Percentiles rank a stretch among this genome's conserved stretches.
These are phyloP conservation scores for Zosterops japonicus DNA, from an alignment of 2,113 vertebrate species.

Conservation along the genomic window DNA sequence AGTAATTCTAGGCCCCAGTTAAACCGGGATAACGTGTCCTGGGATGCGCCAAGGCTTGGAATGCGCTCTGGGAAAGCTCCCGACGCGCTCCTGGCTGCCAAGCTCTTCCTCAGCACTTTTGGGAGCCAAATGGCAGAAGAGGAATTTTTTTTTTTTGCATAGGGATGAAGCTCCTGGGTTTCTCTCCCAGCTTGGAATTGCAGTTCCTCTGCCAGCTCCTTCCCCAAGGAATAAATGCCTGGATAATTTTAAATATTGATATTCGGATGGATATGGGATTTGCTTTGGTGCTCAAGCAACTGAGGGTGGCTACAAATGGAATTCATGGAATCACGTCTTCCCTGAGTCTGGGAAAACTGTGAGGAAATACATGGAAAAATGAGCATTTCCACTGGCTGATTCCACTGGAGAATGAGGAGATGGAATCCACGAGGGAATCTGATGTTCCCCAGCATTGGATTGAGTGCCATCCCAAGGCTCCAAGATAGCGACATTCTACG, in stretches of 20 bases:
- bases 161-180: not conserved
- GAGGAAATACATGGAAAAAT: not conserved
- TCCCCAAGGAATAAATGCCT: not conserved
- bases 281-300: not conserved
- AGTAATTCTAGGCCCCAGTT: not conserved
- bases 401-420: rapidly evolving
- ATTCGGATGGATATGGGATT: not conserved
- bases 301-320: not conserved
- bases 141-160: not conserved
- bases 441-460: rapidly evolving
- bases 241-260: not conserved
- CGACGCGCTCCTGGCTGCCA: not conserved
- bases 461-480: not conserved
- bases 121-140: not conserved
- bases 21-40: not conserved
- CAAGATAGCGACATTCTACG: rapidly evolving
- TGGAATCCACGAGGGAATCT: not conserved
- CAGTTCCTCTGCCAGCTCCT: not conserved
- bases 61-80: not conserved
- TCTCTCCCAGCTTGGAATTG: not conserved
- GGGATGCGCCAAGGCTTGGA: rapidly evolving
- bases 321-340: not conserved
- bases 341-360: rapidly evolving
- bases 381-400: rapidly evolving
- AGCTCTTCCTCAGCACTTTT: not conserved